phyloP scores from a whole-genome alignment of 2,797 vertebrate species.

The Chromobotia macracanthus region DNA sequence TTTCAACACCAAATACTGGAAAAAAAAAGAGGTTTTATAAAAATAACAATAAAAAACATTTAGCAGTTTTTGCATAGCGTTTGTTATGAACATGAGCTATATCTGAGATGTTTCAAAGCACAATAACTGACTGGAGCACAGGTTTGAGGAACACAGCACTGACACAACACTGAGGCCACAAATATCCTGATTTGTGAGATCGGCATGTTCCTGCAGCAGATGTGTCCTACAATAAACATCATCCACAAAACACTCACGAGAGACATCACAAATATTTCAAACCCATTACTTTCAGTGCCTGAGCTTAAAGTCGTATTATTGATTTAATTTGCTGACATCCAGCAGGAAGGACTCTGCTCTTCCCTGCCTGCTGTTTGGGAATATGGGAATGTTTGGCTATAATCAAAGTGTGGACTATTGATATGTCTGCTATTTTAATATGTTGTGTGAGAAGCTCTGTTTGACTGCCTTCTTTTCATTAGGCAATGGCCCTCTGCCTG shows the following conservation, averaged over 20 bases:
- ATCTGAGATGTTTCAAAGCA: too few relatives aligned
- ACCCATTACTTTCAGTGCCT: constrained; percentile 9
- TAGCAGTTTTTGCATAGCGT: too few relatives aligned
- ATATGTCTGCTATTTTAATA: constrained; percentile 61
- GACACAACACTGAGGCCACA: neutral
- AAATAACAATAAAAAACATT: too few relatives aligned
- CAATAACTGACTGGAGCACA: neutral
- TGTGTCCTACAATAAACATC: constrained; percentile 1
- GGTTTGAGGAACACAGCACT: neutral
- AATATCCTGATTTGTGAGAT: constrained; percentile 7
- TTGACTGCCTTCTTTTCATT: constrained; percentile 59
- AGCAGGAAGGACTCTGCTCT: constrained; percentile 19
- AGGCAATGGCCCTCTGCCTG: constrained; percentile 52
- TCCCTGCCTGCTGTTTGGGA: constrained; percentile 42
- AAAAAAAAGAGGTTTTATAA: too few relatives aligned
- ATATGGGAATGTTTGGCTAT: constrained; percentile 58
- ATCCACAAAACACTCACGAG: constrained; percentile 3
- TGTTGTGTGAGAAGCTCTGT: constrained; percentile 59
- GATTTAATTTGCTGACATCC: constrained; percentile 41
- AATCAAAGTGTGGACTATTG: constrained; percentile 60
- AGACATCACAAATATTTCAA: constrained; percentile 38
- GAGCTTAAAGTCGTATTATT: constrained; percentile 15
- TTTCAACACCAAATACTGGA: too few relatives aligned
- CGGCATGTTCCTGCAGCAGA: constrained; percentile 5
- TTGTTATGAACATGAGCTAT: too few relatives aligned